Evolutionary conservation across 2,888 invertebrate genomes (phyloP).

Genomic region (Melanotus villosus): DNA sequence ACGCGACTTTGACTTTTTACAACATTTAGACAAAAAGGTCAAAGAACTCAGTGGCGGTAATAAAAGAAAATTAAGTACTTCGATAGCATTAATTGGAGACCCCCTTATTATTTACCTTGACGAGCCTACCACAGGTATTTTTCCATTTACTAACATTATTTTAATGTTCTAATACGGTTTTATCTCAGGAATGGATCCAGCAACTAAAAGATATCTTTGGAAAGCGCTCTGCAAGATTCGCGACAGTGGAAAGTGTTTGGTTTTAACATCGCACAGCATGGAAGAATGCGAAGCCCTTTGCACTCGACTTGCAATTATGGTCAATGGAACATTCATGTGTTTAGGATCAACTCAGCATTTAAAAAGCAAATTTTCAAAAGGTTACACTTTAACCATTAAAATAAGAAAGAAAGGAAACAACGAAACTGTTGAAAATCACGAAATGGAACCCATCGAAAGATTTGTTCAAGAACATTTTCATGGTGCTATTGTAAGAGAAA

Average conservation of each 20-base stretch:
- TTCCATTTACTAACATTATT: background rate
- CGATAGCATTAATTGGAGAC: slow-evolving; percentile 71
- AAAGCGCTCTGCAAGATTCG: slow-evolving; percentile 78
- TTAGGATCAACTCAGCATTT: slow-evolving; percentile 87
- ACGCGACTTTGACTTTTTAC: slow-evolving; percentile 66
- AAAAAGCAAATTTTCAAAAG: slow-evolving; percentile 83
- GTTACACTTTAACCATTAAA: slow-evolving; percentile 67
- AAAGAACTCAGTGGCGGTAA: slow-evolving; percentile 71
- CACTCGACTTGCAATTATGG: slow-evolving; percentile 86
- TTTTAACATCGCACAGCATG: slow-evolving; percentile 90
- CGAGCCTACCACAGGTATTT: slow-evolving; percentile 71
- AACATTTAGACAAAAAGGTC: slow-evolving; percentile 68
- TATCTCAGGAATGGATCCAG: slow-evolving; percentile 84
- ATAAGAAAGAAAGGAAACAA: slow-evolving; percentile 59
- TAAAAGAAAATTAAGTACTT: slow-evolving; percentile 72
- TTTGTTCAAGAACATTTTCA: slow-evolving; percentile 61
- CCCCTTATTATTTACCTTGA: slow-evolving; percentile 71
- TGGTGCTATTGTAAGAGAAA: slow-evolving; percentile 72
- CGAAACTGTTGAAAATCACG: slow-evolving; percentile 49
- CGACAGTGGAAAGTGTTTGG: slow-evolving; percentile 80
- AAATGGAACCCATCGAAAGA: slow-evolving; percentile 19
- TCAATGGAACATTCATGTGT: slow-evolving; percentile 85
- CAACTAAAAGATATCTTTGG: slow-evolving; percentile 87
- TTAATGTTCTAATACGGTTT: background rate
- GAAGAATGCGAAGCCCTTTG: slow-evolving; percentile 91